Evolutionary conservation across 2,888 invertebrate species (phyloP), one percentile per base, ranked within the genome.

Genomic region (Drosophila affinis): DNA sequence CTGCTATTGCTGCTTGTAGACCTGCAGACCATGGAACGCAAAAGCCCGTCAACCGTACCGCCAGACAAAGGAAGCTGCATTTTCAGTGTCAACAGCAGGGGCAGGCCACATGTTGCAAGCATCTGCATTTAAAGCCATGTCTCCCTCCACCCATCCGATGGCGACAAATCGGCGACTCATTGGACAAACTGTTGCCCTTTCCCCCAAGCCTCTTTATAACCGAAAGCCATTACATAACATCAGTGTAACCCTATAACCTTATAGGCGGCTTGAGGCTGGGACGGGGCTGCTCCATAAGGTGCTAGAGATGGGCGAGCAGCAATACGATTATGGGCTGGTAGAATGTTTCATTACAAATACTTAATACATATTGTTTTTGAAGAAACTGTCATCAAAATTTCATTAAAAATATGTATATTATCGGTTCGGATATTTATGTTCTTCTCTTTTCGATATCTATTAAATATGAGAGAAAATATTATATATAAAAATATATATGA

Each of bases 211-310:
- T 63, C 55, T 75, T 72, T 71, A 67, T 70, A 60, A 65, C 56
- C 46, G 34, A 72, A 68, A 51, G 60, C 61, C 73, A 85, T 85
- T 81, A 77, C 49, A 72, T 68, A 82, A 85, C 72, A 68, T 47
- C 56, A 72, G 57, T 75, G 75, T 77, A 82, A 81, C 82, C 68
- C 68, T 72, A 80, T 80, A 80, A 82, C 82, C 77, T 79, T 82
- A 75, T 82, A 52, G 60, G 57, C 74, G 3, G 10, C 57, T n/a
- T 24, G 14, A 3, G 9, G 45, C 5, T 18, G 14, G 21, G 56
- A 10, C 32, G 14, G 21, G 56, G 14, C 32, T 7, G 24, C 14
- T 14, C 21, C 39, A 39, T 7, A 39, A 39, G 14, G 39, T 7
- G 39, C 39, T 39, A 39, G 39, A 14, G 39, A 39, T 39, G 39